Percentiles rank a stretch among this genome's conserved stretches.
These are phyloP conservation scores for Cassiopea xamachana DNA, from an alignment of 30 jellyfish, hydroid and myxozoan species.

Conservation along the genomic window DNA sequence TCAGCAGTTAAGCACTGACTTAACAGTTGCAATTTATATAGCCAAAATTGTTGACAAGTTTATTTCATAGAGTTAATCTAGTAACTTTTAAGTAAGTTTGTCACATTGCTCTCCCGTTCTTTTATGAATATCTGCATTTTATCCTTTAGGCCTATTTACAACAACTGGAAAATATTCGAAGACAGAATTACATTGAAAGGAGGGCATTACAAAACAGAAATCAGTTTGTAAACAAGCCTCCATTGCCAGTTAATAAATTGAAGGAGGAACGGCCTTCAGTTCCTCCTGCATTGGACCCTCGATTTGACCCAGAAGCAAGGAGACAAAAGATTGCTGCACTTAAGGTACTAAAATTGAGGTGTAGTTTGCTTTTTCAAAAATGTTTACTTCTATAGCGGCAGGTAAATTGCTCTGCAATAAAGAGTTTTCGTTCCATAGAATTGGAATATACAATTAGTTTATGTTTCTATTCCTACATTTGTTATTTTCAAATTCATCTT, in stretches of 20 bases:
- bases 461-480: no score
- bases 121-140: neutral
- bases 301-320: conserved; percentile 89
- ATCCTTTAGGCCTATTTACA: conserved; percentile 71
- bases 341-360: conserved; percentile 45
- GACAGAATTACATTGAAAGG: conserved; percentile 85
- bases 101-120: no score
- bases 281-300: conserved; percentile 76
- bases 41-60: no score
- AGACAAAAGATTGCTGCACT: conserved; percentile 86
- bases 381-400: neutral
- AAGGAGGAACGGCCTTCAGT: conserved; percentile 21
- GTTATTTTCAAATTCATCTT: no score
- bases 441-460: no score
- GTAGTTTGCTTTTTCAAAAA: neutral
- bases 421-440: no score
- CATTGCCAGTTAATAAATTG: conserved; percentile 27
- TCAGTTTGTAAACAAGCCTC: conserved; percentile 45
- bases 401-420: no score
- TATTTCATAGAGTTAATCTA: no score
- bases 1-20: no score
- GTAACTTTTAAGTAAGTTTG: no score
- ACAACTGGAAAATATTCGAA: conserved; percentile 90
- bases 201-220: conserved; percentile 38
- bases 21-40: no score